Percentiles rank a stretch among this genome's conserved stretches.
These are phyloP conservation scores for Distichodus sexfasciatus DNA, from an alignment of 2,797 vertebrate species.

Conservation along the genomic window DNA sequence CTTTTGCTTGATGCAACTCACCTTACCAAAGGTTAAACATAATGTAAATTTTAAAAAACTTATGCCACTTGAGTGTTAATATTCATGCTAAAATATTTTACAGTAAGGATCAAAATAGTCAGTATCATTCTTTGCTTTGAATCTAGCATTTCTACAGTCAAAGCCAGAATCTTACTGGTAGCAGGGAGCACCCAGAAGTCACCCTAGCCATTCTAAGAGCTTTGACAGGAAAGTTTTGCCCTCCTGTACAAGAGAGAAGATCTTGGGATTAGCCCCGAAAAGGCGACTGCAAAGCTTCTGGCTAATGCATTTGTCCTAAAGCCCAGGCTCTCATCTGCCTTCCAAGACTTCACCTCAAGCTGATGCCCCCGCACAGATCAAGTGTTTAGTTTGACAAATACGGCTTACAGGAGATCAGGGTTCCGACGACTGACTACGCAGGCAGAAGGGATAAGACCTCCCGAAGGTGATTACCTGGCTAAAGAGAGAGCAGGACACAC, in stretches of 20 bases:
- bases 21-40: too few species aligned
- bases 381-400: constrained; percentile 83
- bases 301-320: constrained; percentile 79
- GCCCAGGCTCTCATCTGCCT: constrained; percentile 74
- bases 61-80: too few species aligned
- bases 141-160: neutral
- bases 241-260: constrained; percentile 58
- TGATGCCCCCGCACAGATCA: constrained; percentile 76
- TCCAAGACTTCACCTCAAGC: constrained; percentile 71
- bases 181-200: constrained; percentile 1
- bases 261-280: constrained; percentile 65
- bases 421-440: constrained; percentile 57
- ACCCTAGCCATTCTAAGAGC: constrained; percentile 20
- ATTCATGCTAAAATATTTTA: too few species aligned
- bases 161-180: neutral
- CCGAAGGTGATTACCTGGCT: constrained; percentile 83
- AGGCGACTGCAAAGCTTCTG: constrained; percentile 69
- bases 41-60: too few species aligned
- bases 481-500: constrained; percentile 80
- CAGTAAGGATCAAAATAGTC: too few species aligned
- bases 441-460: constrained; percentile 63
- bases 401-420: constrained; percentile 71
- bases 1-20: too few species aligned
- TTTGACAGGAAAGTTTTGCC: constrained; percentile 10
- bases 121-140: too few species aligned